These are phyloP conservation scores for Sycophila sp. DNA, from an alignment of 1,140 invertebrate species.

Conservation along the genomic window DNA sequence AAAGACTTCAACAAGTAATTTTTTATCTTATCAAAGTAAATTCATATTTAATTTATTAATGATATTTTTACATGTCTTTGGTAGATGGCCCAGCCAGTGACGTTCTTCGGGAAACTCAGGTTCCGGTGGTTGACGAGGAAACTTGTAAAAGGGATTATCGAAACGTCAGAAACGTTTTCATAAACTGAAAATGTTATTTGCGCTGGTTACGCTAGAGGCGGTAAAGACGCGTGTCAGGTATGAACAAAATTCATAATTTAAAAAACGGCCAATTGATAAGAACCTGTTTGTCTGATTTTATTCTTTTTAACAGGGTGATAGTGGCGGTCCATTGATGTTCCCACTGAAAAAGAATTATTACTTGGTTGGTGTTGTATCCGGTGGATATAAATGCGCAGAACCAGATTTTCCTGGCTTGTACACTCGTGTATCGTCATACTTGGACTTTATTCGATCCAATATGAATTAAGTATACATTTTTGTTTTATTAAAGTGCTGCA, in stretches of 20 bases:
- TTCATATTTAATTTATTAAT: not conserved
- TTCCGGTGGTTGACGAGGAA: slow-evolving; percentile 71
- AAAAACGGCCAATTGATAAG: no score
- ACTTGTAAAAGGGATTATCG: slow-evolving; percentile 72
- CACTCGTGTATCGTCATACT: slow-evolving; percentile 74
- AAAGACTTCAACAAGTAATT: slow-evolving; percentile 70
- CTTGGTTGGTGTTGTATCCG: slow-evolving; percentile 79
- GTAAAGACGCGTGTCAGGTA: slow-evolving; percentile 85
- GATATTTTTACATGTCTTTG: slow-evolving; percentile 29
- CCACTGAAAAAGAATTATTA: slow-evolving; percentile 59
- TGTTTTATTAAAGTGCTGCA: no score
- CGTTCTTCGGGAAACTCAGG: slow-evolving; percentile 73
- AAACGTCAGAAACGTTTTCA: slow-evolving; percentile 67
- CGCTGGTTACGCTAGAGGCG: slow-evolving; percentile 76
- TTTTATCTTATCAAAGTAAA: not conserved
- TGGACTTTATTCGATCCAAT: slow-evolving; percentile 75
- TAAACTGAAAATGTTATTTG: slow-evolving; percentile 77
- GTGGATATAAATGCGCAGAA: slow-evolving; percentile 78
- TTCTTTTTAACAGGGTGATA: slow-evolving; percentile 77
- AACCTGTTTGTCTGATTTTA: no score
- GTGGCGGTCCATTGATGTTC: slow-evolving; percentile 85
- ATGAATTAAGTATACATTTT: no score
- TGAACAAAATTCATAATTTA: not conserved
- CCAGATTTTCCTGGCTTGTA: slow-evolving; percentile 81
- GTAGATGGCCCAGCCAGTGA: slow-evolving; percentile 74